These are phyloP conservation scores for Urophycis tenuis DNA, from an alignment of 2,797 vertebrate species.

Conservation along the genomic window DNA sequence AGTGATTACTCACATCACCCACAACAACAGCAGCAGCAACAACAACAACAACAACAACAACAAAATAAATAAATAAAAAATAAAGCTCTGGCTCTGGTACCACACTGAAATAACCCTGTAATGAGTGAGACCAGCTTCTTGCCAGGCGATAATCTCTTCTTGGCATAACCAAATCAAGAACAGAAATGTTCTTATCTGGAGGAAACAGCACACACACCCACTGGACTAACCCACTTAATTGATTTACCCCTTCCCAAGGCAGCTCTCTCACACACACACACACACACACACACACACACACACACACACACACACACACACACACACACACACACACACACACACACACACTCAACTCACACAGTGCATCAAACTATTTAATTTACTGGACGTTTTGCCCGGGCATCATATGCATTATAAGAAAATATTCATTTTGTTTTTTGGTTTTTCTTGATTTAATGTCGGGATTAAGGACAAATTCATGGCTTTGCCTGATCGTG, in stretches of 20 bases:
- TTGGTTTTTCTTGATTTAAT: neutral
- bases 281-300: neutral
- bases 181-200: constrained; percentile 67
- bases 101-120: constrained; percentile 43
- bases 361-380: neutral
- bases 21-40: neutral
- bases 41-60: neutral
- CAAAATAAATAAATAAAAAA: neutral
- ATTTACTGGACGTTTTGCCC: neutral
- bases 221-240: constrained; percentile 55
- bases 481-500: no score
- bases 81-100: neutral
- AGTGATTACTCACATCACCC: neutral
- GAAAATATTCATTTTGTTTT: neutral
- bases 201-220: constrained; percentile 60
- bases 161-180: constrained; percentile 66
- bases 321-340: no score
- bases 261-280: neutral
- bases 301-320: no score
- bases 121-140: constrained; percentile 62
- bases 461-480: no score
- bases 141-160: constrained; percentile 68
- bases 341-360: no score
- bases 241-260: constrained; percentile 54
- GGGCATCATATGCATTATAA: neutral